Evolutionary conservation across 2,888 invertebrate genomes (phyloP), one percentile per base, ranked within the genome.

Genomic region (Eugnorisma glareosa): DNA sequence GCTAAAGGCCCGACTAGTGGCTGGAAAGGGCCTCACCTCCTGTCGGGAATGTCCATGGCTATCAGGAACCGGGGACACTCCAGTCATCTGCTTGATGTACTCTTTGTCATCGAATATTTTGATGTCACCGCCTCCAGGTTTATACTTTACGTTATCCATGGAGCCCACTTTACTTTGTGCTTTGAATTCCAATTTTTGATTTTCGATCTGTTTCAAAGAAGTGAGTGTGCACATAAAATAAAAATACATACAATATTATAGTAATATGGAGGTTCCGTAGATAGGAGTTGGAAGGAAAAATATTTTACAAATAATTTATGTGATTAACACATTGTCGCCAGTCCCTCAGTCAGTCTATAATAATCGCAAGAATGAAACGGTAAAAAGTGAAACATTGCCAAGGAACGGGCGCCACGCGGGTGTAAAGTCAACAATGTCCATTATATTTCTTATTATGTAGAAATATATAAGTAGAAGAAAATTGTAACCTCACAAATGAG

Each of bases 21-120:
- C 81, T 83, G 82, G 79, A 88, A 85, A 85, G 87, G 90, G 91
- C 92, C 95, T 96, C 96, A 97, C 97, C 97, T 97, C 97, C 94
- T 96, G 96, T 80, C 95, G 93, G 61, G 97, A 96, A 72, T 94
- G 93, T 79, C 92, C 93, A 86, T 91, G 92, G 84, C 94, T 94
- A 86, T 93, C 93, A 28, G 95, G 95, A 75, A 94, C 90, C 77
- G 96, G 95, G 35, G 96, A 95, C 74, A 93, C 93, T 37, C 95
- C 96, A 78, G 90, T 97, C 93, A 97, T 97, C 97, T 99, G 98
- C 96, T 98, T 98, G 94, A 99, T 97, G 97, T 99, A 99, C 85
- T 98, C 98, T 97, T 98, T 98, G 96, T 99, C 99, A 94, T 99
- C 98, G 95, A 99, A 99, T 92, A 99, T 99, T 97, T 99, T 99